Evolutionary conservation across 2,113 vertebrate species (phyloP).

Genomic region (Psilopsiagon aymara): DNA sequence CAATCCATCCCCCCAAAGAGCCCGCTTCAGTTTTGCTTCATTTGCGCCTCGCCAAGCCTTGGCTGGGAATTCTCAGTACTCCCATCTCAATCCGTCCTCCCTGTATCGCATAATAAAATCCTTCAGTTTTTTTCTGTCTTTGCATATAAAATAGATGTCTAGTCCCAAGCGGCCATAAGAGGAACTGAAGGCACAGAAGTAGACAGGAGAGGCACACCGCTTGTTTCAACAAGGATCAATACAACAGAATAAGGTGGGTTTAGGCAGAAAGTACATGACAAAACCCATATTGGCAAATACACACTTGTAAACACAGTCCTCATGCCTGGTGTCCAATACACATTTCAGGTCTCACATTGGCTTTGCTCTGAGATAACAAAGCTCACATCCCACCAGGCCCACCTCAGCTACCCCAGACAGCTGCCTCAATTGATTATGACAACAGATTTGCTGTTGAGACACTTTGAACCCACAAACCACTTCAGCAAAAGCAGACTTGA

Average conservation of each 20-base stretch:
- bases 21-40: conserved; percentile 20
- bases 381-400: neutral
- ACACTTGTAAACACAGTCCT: fast-evolving
- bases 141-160: neutral
- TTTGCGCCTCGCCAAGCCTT: neutral
- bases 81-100: neutral
- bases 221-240: neutral
- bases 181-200: neutral
- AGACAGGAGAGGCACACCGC: neutral
- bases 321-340: fast-evolving
- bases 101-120: neutral
- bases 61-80: conserved; percentile 17
- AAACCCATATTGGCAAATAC: fast-evolving
- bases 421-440: neutral
- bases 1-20: neutral
- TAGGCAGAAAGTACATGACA: neutral
- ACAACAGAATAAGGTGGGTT: neutral
- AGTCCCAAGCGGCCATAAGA: neutral
- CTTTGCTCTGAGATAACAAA: neutral
- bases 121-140: neutral
- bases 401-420: neutral
- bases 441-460: neutral
- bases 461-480: fast-evolving
- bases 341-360: fast-evolving
- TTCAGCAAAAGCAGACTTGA: fast-evolving